These are phyloP conservation scores for Xiphophorus hellerii DNA, from an alignment of 2,113 vertebrate species.

Conservation along the genomic window DNA sequence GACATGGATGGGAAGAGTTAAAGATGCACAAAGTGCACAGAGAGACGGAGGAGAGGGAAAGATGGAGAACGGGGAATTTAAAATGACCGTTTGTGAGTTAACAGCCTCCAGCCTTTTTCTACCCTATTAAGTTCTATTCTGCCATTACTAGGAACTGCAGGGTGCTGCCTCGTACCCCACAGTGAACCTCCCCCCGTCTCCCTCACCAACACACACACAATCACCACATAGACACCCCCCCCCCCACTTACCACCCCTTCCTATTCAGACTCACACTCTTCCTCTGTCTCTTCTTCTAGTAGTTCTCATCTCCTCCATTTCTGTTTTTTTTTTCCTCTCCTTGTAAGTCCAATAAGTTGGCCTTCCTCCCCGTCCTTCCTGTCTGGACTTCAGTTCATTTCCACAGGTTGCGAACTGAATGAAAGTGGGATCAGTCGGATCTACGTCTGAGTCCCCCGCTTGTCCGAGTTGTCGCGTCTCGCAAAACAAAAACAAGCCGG, in stretches of 20 bases:
- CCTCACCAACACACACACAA: slow-evolving; percentile 25
- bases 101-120: slow-evolving; percentile 84
- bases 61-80: slow-evolving; percentile 73
- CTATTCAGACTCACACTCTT: slow-evolving; percentile 20
- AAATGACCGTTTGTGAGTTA: slow-evolving; percentile 85
- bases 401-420: slow-evolving; percentile 60
- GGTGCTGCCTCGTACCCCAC: slow-evolving; percentile 71
- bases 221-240: slow-evolving; percentile 16
- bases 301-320: not conserved
- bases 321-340: not conserved
- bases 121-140: slow-evolving; percentile 85
- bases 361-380: slow-evolving; percentile 6
- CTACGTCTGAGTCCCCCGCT: slow-evolving; percentile 24
- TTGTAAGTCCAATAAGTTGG: slow-evolving; percentile 5
- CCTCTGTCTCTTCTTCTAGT: slow-evolving; percentile 31
- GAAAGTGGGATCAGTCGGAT: slow-evolving; percentile 52
- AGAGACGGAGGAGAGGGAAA: slow-evolving; percentile 49
- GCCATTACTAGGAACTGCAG: slow-evolving; percentile 80
- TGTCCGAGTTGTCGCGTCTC: slow-evolving; percentile 21
- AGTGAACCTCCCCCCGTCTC: slow-evolving; percentile 29
- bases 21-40: slow-evolving; percentile 47
- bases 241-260: not conserved
- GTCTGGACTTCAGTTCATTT: slow-evolving; percentile 50
- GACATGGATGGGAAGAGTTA: slow-evolving; percentile 52
- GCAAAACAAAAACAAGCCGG: slow-evolving; percentile 4